Percentiles rank a stretch among this genome's conserved stretches.
These are phyloP conservation scores for Hypothenemus hampei DNA, from an alignment of 1,140 invertebrate genomes.

Conservation along the genomic window DNA sequence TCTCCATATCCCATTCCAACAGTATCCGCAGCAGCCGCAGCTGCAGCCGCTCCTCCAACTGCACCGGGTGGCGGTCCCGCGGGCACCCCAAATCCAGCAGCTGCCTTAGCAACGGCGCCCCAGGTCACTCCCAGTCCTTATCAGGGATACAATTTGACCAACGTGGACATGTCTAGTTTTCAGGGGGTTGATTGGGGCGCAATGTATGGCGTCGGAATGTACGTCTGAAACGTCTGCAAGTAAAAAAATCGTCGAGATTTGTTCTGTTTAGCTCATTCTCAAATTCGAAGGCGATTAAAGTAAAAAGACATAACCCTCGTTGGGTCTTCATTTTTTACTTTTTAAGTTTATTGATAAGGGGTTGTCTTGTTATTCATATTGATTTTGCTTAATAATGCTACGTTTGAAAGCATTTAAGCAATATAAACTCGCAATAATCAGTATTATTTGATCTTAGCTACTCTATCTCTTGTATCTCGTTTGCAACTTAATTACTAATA, in stretches of 20 bases:
- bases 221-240: slow-evolving; percentile 57
- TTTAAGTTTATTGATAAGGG: too few relatives aligned
- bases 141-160: slow-evolving; percentile 76
- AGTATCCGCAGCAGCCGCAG: slow-evolving; percentile 49
- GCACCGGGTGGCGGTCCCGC: slow-evolving; percentile 51
- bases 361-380: too few relatives aligned
- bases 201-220: slow-evolving; percentile 88
- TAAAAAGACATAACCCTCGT: background rate
- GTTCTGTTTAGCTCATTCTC: slow-evolving; percentile 22
- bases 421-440: slow-evolving; percentile 48
- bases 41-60: slow-evolving; percentile 50
- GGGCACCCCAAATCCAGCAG: slow-evolving; percentile 48
- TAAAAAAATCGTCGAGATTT: slow-evolving; percentile 2
- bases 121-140: slow-evolving; percentile 63
- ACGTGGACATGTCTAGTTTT: slow-evolving; percentile 86
- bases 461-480: too few relatives aligned
- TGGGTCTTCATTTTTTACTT: too few relatives aligned
- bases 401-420: slow-evolving; percentile 43
- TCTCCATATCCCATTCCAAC: slow-evolving; percentile 58
- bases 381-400: too few relatives aligned
- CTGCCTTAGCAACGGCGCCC: slow-evolving; percentile 53
- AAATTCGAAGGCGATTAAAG: background rate
- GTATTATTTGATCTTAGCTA: slow-evolving; percentile 38
- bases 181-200: slow-evolving; percentile 84
- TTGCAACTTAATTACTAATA: too few relatives aligned